Conservation (phyloP, 2,888 invertebrate species). For the Caprella mutica region DNA sequence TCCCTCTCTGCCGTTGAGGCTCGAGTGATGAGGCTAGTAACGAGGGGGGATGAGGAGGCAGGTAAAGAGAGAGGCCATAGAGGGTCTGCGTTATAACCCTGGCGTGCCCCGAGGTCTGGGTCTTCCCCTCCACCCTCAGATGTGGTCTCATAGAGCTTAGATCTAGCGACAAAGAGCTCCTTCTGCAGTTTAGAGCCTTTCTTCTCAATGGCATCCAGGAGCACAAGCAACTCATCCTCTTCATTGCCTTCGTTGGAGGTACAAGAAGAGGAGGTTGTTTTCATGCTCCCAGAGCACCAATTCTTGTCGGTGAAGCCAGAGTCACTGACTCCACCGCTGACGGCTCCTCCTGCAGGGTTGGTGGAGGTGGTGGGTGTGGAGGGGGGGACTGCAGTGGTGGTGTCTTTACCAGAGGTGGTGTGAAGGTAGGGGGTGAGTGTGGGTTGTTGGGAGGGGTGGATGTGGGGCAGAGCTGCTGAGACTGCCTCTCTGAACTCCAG, state of each 20-base stretch:
- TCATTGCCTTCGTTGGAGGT: conserved; percentile 2
- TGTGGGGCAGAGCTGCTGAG: conserved; percentile 28
- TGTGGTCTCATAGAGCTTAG: too few relatives aligned
- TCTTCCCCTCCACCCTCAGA: too few relatives aligned
- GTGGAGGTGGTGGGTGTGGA: neutral
- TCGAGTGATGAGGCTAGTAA: conserved; percentile 47
- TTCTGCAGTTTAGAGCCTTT: conserved; percentile 59
- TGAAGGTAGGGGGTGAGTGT: neutral
- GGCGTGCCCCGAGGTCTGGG: too few relatives aligned
- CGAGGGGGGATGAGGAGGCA: neutral
- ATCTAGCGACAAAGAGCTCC: too few relatives aligned
- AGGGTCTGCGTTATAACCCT: neutral
- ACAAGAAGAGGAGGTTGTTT: conserved; percentile 27
- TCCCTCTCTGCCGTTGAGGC: conserved; percentile 63
- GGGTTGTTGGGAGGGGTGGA: conserved; percentile 2
- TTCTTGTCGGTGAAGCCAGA: conserved; percentile 72
- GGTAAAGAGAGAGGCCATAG: conserved; percentile 2
- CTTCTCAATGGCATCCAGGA: conserved; percentile 73
- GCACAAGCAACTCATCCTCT: conserved; percentile 56
- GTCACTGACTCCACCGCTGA: conserved; percentile 44
- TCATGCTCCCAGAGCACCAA: conserved; percentile 27
- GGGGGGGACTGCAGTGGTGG: neutral
- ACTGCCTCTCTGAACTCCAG: conserved; percentile 33
- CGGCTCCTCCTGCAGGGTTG: conserved; percentile 1
- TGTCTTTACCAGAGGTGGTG: neutral